These are phyloP conservation scores for Oryzias dopingdopingensis DNA, from an alignment of 2,797 vertebrate genomes.

Conservation along the genomic window DNA sequence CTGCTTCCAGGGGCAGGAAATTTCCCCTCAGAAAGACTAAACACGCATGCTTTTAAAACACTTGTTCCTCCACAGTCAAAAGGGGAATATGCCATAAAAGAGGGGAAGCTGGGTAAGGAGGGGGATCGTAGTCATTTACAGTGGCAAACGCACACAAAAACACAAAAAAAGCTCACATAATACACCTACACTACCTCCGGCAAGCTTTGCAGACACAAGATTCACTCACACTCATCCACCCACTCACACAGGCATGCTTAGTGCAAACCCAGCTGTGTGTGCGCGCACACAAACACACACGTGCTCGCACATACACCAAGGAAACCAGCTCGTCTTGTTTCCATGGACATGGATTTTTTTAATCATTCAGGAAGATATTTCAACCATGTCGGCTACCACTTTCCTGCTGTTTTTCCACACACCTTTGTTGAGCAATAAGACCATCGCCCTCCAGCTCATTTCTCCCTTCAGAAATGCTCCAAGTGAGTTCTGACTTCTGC, in stretches of 20 bases:
- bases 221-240: constrained; percentile 66
- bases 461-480: no score
- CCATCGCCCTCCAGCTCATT: neutral
- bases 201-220: constrained; percentile 58
- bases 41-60: constrained; percentile 27
- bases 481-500: no score
- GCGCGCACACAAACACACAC: neutral
- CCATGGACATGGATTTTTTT: constrained; percentile 61
- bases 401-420: constrained; percentile 14
- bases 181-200: constrained; percentile 64
- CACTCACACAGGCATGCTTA: constrained; percentile 60
- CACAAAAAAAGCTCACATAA: constrained; percentile 14
- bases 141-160: constrained; percentile 19
- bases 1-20: constrained; percentile 98
- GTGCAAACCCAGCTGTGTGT: constrained; percentile 61
- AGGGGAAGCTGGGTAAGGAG: constrained; percentile 20
- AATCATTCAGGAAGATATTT: constrained; percentile 33
- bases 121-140: constrained; percentile 30
- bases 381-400: constrained; percentile 16
- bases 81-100: constrained; percentile 33
- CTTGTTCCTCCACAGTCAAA: constrained; percentile 34
- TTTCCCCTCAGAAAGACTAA: constrained; percentile 88
- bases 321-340: constrained; percentile 61
- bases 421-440: constrained; percentile 23
- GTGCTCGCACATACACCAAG: constrained; percentile 10